Conservation (phyloP, 2,113 vertebrate species). For the Plotosus lineatus region DNA sequence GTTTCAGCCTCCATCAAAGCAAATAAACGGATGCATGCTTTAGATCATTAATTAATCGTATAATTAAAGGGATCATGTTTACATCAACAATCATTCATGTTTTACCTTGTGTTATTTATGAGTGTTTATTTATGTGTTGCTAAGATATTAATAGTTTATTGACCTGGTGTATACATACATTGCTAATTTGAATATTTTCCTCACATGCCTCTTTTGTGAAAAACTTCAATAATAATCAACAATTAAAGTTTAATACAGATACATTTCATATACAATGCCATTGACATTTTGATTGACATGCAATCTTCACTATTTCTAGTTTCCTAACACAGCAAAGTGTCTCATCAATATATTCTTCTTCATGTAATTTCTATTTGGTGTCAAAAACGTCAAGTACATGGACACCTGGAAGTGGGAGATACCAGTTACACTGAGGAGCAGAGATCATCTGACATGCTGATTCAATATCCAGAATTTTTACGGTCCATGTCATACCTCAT, state of each 20-base stretch:
- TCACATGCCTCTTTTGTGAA: background rate
- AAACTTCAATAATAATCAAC: background rate
- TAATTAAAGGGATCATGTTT: background rate
- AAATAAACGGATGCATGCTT: no score
- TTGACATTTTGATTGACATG: no score
- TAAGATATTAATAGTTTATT: background rate
- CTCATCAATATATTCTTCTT: background rate
- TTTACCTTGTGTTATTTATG: background rate
- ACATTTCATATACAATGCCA: background rate
- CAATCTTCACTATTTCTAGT: background rate
- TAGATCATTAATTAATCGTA: slow-evolving; percentile 27
- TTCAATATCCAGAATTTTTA: slow-evolving; percentile 39
- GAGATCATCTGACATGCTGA: slow-evolving; percentile 28
- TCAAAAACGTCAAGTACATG: background rate
- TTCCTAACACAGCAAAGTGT: background rate
- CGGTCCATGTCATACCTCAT: slow-evolving; percentile 35
- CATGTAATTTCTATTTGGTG: background rate
- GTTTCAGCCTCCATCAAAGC: no score
- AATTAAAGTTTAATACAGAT: background rate
- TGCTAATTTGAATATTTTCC: background rate
- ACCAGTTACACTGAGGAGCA: slow-evolving; percentile 18
- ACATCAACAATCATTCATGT: background rate
- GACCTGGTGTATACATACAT: background rate
- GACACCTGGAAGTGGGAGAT: slow-evolving; percentile 24
- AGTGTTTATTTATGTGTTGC: background rate